phyloP scores from a whole-genome alignment of 2,888 invertebrate genomes.

The Pseudococcus viburni region DNA sequence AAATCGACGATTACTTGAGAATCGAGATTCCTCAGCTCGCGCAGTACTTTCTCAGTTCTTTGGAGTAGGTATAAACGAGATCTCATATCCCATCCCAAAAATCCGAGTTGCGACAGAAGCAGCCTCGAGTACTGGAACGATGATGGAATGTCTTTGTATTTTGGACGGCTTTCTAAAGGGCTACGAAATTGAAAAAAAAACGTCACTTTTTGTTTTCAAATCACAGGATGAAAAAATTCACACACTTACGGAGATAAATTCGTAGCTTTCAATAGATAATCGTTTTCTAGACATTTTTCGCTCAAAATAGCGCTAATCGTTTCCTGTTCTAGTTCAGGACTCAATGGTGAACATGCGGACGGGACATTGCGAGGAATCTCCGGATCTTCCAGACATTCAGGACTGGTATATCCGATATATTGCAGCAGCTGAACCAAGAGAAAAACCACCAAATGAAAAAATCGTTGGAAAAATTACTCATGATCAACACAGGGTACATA shows the following conservation, averaged over 20 bases:
- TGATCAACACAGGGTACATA: constrained; percentile 72
- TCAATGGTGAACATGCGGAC: constrained; percentile 79
- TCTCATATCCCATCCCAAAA: constrained; percentile 91
- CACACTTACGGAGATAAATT: constrained; percentile 61
- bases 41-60: constrained; percentile 88
- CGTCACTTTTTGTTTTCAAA: background rate
- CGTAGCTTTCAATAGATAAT: constrained; percentile 74
- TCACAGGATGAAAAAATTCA: background rate
- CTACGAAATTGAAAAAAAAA: background rate
- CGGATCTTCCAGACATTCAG: constrained; percentile 82
- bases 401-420: constrained; percentile 92
- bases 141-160: constrained; percentile 69
- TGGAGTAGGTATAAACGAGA: constrained; percentile 87
- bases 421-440: constrained; percentile 79
- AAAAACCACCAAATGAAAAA: background rate
- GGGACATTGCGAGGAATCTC: constrained; percentile 85
- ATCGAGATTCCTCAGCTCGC: constrained; percentile 94
- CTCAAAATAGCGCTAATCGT: constrained; percentile 87
- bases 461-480: no score
- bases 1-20: constrained; percentile 77
- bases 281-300: constrained; percentile 87
- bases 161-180: constrained; percentile 66
- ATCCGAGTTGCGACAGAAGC: constrained; percentile 91
- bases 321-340: constrained; percentile 84
- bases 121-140: constrained; percentile 89